A percentile compares a stretch with the other conserved stretches of the same genome.
Evolutionary conservation across 2,888 invertebrate species (phyloP).

Genomic region (Tethea ocularis): DNA sequence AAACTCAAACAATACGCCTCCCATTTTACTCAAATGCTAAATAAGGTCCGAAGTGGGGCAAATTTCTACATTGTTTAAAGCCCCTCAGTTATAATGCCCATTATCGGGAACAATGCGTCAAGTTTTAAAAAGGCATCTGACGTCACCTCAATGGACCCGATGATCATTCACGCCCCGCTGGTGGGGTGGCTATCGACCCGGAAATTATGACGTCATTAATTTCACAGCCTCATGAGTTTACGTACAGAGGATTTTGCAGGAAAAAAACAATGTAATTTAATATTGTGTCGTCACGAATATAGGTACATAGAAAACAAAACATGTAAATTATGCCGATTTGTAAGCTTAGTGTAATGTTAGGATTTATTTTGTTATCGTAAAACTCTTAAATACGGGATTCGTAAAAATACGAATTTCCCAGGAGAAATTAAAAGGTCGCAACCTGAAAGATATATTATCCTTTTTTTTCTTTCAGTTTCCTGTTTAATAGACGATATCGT

Average conservation of each 20-base stretch:
- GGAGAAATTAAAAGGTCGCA: not conserved
- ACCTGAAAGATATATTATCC: not conserved
- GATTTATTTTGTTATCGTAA: not conserved
- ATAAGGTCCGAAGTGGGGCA: not conserved
- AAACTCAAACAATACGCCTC: constrained; percentile 4
- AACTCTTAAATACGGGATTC: not conserved
- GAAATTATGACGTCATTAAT: constrained; percentile 78
- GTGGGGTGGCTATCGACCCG: constrained; percentile 62
- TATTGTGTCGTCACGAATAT: constrained; percentile 20
- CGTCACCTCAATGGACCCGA: constrained; percentile 34
- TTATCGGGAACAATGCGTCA: constrained; percentile 18
- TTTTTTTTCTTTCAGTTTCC: not conserved
- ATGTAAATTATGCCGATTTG: not conserved
- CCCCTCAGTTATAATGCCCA: not conserved
- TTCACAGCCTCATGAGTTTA: constrained; percentile 50
- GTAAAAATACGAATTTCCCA: constrained; percentile 3
- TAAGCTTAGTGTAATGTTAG: not conserved
- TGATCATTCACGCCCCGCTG: constrained; percentile 58
- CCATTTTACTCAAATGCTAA: not conserved
- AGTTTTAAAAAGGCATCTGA: constrained; percentile 32
- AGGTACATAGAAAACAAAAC: constrained; percentile 7
- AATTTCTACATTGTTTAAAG: not conserved
- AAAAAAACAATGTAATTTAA: constrained; percentile 28
- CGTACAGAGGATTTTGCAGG: constrained; percentile 38
- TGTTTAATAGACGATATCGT: not conserved